Conservation (phyloP, 2,888 invertebrate species). For the Eutolmus rufibarbis region DNA sequence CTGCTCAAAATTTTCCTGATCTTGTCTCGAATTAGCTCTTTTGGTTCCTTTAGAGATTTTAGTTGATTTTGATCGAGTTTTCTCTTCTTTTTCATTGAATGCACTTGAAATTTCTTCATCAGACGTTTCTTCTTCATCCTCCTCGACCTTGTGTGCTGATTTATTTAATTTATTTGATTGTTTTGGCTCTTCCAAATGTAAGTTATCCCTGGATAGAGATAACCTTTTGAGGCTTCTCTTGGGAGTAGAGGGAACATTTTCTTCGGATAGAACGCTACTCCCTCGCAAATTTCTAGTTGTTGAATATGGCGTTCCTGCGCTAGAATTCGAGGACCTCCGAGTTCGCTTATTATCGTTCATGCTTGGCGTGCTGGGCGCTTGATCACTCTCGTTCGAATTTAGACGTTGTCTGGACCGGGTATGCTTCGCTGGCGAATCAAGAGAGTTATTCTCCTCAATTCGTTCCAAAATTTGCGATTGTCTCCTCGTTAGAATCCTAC, state of each 20-base stretch:
- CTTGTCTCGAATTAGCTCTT: neutral
- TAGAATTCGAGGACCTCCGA: conserved; percentile 51
- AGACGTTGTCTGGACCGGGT: conserved; percentile 51
- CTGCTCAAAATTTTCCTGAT: neutral
- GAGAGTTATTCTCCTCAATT: conserved; percentile 50
- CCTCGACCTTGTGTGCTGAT: neutral
- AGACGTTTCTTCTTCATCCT: neutral
- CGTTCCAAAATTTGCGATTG: conserved; percentile 51
- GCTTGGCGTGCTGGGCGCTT: conserved; percentile 34
- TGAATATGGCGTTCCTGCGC: conserved; percentile 39
- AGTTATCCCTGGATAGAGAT: neutral
- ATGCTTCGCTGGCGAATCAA: conserved; percentile 52
- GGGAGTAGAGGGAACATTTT: conserved; percentile 33
- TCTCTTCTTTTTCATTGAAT: neutral
- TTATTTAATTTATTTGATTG: neutral
- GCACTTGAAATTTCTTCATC: neutral
- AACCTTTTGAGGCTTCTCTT: neutral
- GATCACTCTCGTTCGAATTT: conserved; percentile 50
- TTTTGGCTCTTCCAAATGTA: neutral
- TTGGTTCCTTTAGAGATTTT: neutral
- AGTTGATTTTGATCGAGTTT: neutral
- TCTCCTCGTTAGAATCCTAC: conserved; percentile 48
- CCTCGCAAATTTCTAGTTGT: neutral
- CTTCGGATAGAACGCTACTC: conserved; percentile 39
- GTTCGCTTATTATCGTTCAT: conserved; percentile 48